Evolutionary conservation across 1,140 invertebrate species (phyloP).

Genomic region (Antheraea mylitta): DNA sequence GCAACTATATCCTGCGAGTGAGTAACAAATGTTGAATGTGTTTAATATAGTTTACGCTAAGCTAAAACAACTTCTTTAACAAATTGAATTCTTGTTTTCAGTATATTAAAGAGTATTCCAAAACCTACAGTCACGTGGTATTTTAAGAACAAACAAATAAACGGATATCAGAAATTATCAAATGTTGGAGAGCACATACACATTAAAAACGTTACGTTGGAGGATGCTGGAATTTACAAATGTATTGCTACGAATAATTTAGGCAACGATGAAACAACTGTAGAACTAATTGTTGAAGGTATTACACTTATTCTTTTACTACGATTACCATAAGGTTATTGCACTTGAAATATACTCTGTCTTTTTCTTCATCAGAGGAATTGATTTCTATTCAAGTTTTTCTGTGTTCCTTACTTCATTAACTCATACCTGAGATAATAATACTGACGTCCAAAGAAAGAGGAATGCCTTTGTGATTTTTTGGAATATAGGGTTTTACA

Average conservation of each 20-base stretch:
- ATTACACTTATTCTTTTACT: not conserved
- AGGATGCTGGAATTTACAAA: not conserved
- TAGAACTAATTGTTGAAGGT: slow-evolving; percentile 19
- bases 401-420: too few species aligned
- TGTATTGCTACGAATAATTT: not conserved
- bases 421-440: too few species aligned
- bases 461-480: too few species aligned
- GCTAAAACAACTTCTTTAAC: not conserved
- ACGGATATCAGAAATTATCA: not conserved
- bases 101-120: slow-evolving; percentile 7
- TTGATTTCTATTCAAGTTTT: too few species aligned
- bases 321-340: not conserved
- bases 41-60: not conserved
- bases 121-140: slow-evolving; percentile 12
- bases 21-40: not conserved
- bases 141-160: not conserved
- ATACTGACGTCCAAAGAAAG: too few species aligned
- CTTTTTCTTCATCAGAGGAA: too few species aligned
- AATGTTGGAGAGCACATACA: not conserved
- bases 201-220: not conserved
- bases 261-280: not conserved
- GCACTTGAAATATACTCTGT: not conserved
- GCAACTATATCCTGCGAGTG: not conserved
- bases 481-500: too few species aligned
- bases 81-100: not conserved